A percentile compares a stretch with the other conserved stretches of the same genome.
Conservation (phyloP, 2,888 invertebrate genomes). For the Cosmorhoe ocellata region DNA sequence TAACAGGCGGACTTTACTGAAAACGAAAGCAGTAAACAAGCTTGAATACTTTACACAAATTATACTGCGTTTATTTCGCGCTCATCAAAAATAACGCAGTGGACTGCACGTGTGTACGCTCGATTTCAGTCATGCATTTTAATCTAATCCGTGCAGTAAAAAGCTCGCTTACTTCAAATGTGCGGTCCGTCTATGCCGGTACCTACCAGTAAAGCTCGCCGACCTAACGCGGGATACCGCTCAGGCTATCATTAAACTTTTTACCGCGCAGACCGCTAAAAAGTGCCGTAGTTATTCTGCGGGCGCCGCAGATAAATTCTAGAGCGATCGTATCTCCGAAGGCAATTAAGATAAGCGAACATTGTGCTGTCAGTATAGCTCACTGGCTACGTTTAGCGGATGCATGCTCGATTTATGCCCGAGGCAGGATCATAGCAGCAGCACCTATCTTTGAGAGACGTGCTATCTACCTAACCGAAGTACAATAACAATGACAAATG, state of each 20-base stretch:
- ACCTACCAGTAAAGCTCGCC: constrained; percentile 3
- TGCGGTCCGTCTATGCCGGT: constrained; percentile 10
- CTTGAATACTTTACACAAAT: too few species aligned
- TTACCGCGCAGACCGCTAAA: constrained; percentile 56
- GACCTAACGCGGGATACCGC: constrained; percentile 11
- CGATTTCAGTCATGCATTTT: not conserved
- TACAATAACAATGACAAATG: constrained; percentile 40
- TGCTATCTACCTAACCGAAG: constrained; percentile 30
- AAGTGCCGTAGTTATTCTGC: constrained; percentile 55
- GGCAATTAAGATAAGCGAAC: constrained; percentile 78
- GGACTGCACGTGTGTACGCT: not conserved
- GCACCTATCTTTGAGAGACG: constrained; percentile 8
- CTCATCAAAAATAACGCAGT: too few species aligned
- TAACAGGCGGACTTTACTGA: not conserved
- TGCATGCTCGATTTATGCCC: constrained; percentile 59
- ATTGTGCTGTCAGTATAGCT: constrained; percentile 68
- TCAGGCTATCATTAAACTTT: constrained; percentile 60
- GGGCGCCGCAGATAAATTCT: constrained; percentile 67
- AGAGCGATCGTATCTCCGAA: constrained; percentile 67
- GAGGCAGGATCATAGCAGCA: constrained; percentile 40
- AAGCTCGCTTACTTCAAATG: not conserved
- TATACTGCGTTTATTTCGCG: too few species aligned
- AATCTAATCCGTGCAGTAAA: not conserved
- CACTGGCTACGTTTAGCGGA: constrained; percentile 61
- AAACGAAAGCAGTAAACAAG: too few species aligned